Conservation (phyloP, 2,888 invertebrate species). For the Archips xylosteana region DNA sequence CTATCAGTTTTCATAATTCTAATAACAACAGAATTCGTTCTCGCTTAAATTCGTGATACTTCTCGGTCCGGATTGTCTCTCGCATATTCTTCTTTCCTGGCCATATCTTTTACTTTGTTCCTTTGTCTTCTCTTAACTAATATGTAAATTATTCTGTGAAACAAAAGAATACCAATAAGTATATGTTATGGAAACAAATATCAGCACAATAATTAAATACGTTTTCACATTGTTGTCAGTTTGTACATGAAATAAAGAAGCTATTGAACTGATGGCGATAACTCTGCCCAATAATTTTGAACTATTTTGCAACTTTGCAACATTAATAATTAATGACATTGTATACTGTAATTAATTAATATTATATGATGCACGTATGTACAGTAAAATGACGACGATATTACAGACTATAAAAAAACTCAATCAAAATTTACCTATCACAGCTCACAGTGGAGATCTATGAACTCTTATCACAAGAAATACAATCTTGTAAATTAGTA, state of each 20-base stretch:
- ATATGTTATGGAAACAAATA: background rate
- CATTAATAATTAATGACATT: background rate
- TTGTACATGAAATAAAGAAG: background rate
- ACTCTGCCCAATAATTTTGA: background rate
- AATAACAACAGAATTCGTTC: background rate
- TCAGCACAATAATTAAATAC: background rate
- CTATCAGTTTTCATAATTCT: background rate
- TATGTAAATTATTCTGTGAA: conserved; percentile 68
- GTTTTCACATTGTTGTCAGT: background rate
- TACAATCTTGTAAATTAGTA: too few species aligned
- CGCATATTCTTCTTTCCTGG: conserved; percentile 67
- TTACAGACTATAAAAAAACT: too few species aligned
- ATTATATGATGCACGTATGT: too few species aligned
- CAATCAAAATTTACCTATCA: too few species aligned
- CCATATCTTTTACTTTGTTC: conserved; percentile 55
- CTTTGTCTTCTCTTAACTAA: conserved; percentile 61
- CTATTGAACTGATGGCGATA: background rate
- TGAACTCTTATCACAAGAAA: too few species aligned
- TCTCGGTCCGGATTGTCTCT: conserved; percentile 61
- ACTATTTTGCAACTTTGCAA: background rate
- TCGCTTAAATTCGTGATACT: conserved; percentile 66
- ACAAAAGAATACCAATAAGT: conserved; percentile 19
- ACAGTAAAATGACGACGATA: too few species aligned
- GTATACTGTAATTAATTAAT: background rate
- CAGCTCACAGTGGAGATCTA: too few species aligned